Conservation (phyloP, 2,113 vertebrate genomes). For the Crotophaga sulcirostris region DNA sequence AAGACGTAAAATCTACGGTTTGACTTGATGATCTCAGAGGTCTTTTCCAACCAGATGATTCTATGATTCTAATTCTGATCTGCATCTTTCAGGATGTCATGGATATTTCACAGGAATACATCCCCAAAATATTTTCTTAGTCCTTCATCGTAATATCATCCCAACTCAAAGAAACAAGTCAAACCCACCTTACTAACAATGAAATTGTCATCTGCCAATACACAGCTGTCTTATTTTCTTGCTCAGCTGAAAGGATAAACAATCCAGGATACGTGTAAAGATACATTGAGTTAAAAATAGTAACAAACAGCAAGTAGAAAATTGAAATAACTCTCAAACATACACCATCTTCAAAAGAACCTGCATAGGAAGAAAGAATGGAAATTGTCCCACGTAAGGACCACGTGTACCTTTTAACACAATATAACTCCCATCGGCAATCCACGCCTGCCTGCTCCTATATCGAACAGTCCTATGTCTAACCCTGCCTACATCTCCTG, state of each 20-base stretch:
- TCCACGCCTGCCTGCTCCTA: no score
- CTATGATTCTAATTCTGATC: no score
- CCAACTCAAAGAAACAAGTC: neutral
- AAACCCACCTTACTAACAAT: neutral
- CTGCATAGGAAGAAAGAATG: neutral
- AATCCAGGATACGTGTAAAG: neutral
- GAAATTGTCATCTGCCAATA: neutral
- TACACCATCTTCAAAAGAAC: neutral
- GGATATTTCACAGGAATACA: neutral
- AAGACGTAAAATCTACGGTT: neutral
- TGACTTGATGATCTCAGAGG: no score
- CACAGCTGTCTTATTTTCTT: neutral
- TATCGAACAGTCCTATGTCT: no score
- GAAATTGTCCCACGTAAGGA: neutral
- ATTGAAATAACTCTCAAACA: neutral
- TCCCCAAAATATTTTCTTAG: neutral
- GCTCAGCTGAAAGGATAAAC: neutral
- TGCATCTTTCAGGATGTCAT: neutral
- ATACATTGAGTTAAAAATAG: neutral
- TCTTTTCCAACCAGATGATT: no score
- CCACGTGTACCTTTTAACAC: neutral
- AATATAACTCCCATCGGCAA: neutral
- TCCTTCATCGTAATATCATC: neutral
- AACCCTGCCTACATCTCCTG: neutral
- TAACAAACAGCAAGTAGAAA: neutral